A percentile compares a stretch with the other conserved stretches of the same genome.
Conservation (phyloP, 2,888 invertebrate genomes). For the Phlogophora meticulosa region DNA sequence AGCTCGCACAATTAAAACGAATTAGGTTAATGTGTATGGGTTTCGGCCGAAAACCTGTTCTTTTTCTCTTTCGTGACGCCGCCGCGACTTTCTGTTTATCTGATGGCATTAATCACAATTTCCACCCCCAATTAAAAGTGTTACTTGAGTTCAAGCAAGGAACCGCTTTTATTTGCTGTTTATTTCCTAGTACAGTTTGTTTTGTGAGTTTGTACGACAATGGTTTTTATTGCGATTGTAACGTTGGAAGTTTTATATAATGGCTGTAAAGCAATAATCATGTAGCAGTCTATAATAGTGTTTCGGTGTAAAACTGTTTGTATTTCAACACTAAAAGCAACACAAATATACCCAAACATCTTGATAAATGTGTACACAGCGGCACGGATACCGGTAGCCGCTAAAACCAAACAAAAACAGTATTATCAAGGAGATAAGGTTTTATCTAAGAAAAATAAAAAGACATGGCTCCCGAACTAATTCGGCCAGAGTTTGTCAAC, state of each 20-base stretch:
- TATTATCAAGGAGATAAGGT: constrained; percentile 63
- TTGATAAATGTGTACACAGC: constrained; percentile 44
- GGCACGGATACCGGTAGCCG: constrained; percentile 40
- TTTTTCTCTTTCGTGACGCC: constrained; percentile 82
- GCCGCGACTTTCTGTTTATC: constrained; percentile 82
- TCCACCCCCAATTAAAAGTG: constrained; percentile 89
- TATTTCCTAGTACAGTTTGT: constrained; percentile 81
- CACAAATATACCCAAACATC: constrained; percentile 35
- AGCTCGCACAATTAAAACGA: constrained; percentile 89
- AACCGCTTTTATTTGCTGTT: constrained; percentile 79
- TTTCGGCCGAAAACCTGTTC: constrained; percentile 80
- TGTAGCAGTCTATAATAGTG: constrained; percentile 46
- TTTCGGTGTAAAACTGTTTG: constrained; percentile 35
- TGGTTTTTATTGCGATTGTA: constrained; percentile 82
- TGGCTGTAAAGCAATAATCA: constrained; percentile 69
- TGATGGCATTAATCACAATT: constrained; percentile 90
- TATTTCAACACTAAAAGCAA: constrained; percentile 43
- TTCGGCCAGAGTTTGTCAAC: constrained; percentile 75
- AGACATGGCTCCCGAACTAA: constrained; percentile 59
- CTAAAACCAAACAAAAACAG: constrained; percentile 56
- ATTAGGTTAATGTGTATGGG: constrained; percentile 90
- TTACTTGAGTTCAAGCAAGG: constrained; percentile 72
- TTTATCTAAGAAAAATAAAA: constrained; percentile 65
- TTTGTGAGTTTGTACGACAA: constrained; percentile 81
- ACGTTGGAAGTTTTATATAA: constrained; percentile 76